Conservation (phyloP, 2,888 invertebrate species). For the Erynnis tages region DNA sequence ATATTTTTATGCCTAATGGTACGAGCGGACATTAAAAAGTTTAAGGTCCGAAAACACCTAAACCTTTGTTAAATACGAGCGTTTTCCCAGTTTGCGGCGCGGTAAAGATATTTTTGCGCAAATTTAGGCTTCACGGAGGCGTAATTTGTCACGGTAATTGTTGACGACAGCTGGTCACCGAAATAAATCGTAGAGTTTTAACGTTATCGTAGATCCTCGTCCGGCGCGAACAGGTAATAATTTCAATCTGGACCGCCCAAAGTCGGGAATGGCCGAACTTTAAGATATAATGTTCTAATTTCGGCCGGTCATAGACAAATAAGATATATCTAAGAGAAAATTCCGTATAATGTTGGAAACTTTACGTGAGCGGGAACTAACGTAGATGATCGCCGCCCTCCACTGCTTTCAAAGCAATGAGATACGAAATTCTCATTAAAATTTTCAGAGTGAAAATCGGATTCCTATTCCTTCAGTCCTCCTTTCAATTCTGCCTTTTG, state of each 20-base stretch:
- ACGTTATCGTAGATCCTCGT: constrained; percentile 48
- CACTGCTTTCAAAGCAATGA: constrained; percentile 64
- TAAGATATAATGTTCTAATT: constrained; percentile 73
- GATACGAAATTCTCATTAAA: constrained; percentile 78
- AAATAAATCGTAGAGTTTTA: constrained; percentile 72
- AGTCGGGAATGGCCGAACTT: constrained; percentile 71
- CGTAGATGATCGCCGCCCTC: constrained; percentile 49
- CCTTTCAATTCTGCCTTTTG: constrained; percentile 70
- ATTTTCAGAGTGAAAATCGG: constrained; percentile 63
- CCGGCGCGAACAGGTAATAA: constrained; percentile 69
- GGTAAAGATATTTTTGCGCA: constrained; percentile 24
- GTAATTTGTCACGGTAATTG: constrained; percentile 67
- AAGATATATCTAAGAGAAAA: constrained; percentile 42
- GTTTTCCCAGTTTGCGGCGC: constrained; percentile 15
- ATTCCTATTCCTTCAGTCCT: constrained; percentile 53
- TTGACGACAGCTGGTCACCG: constrained; percentile 67
- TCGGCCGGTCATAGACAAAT: constrained; percentile 59
- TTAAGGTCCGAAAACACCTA: constrained; percentile 15
- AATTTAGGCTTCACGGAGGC: constrained; percentile 33
- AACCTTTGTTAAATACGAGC: constrained; percentile 16
- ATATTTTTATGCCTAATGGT: constrained; percentile 4
- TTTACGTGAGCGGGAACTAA: constrained; percentile 46
- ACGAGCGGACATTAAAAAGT: constrained; percentile 21
- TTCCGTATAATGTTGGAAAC: constrained; percentile 1
- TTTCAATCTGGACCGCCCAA: constrained; percentile 67